Percentiles rank a stretch among this genome's conserved stretches.
phyloP scores from a whole-genome alignment of 1,140 invertebrate species.

The Pogonognathellus flavescens region DNA sequence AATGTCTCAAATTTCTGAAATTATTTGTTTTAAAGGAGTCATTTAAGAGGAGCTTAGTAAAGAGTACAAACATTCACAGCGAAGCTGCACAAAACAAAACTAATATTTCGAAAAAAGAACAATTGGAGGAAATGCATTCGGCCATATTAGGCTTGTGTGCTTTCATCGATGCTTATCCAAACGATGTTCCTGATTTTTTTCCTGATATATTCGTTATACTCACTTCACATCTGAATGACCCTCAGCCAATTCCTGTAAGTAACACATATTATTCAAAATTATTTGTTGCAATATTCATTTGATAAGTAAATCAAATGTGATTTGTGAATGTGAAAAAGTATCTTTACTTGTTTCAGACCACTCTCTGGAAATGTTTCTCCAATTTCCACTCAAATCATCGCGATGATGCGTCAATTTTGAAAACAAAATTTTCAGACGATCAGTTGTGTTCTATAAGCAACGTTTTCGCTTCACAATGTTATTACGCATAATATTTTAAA shows the following conservation, averaged over 20 bases:
- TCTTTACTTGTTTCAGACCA: slow-evolving; percentile 73
- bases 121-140: slow-evolving; percentile 75
- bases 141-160: slow-evolving; percentile 90
- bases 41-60: slow-evolving; percentile 71
- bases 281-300: neutral
- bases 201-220: slow-evolving; percentile 86
- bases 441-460: slow-evolving; percentile 89
- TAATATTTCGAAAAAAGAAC: slow-evolving; percentile 66
- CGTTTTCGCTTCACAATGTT: slow-evolving; percentile 89
- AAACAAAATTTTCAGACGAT: slow-evolving; percentile 90
- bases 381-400: slow-evolving; percentile 94
- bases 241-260: slow-evolving; percentile 90
- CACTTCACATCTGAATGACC: slow-evolving; percentile 85
- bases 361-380: slow-evolving; percentile 88
- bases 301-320: too few species aligned
- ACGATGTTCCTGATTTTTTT: slow-evolving; percentile 87
- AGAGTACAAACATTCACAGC: slow-evolving; percentile 61
- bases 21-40: slow-evolving; percentile 71
- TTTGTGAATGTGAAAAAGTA: too few species aligned
- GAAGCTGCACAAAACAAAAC: neutral
- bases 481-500: slow-evolving; percentile 81
- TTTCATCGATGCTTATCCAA: slow-evolving; percentile 88
- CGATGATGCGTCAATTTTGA: slow-evolving; percentile 90
- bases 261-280: neutral
- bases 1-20: too few species aligned